phyloP scores from a whole-genome alignment of 2,888 invertebrate genomes.

The Eupithecia subumbrata region DNA sequence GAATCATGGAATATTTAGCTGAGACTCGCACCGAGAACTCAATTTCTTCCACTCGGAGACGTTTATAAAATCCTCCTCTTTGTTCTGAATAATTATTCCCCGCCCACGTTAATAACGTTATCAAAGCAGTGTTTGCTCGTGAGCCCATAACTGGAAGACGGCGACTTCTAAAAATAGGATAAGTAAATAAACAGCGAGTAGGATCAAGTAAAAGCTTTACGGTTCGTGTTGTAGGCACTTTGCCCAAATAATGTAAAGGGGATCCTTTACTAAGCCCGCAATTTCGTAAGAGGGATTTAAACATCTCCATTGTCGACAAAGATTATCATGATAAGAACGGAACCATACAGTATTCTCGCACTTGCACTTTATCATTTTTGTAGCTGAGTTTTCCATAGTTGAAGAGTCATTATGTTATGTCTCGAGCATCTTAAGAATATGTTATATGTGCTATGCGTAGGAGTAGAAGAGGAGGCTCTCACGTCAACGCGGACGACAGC shows the following conservation, averaged over 20 bases:
- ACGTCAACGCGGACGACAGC: no score
- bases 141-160: constrained; percentile 27
- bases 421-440: neutral
- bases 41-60: constrained; percentile 33
- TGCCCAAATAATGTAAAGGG: neutral
- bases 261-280: constrained; percentile 8
- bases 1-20: constrained; percentile 19
- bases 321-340: neutral
- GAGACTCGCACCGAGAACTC: constrained; percentile 29
- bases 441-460: neutral
- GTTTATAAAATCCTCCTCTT: constrained; percentile 37
- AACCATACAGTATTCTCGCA: neutral
- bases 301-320: constrained; percentile 5
- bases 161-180: constrained; percentile 29
- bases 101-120: constrained; percentile 43
- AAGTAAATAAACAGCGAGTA: constrained; percentile 17
- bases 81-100: constrained; percentile 39
- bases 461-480: neutral
- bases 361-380: neutral
- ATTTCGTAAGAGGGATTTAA: constrained; percentile 17
- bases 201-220: constrained; percentile 22
- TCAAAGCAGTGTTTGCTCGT: constrained; percentile 39
- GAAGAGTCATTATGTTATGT: neutral
- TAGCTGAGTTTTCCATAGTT: neutral
- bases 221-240: constrained; percentile 17